Percentiles rank a stretch among this genome's conserved stretches.
These are phyloP conservation scores for Solen grandis DNA, from an alignment of 1,140 invertebrate species.

Conservation along the genomic window DNA sequence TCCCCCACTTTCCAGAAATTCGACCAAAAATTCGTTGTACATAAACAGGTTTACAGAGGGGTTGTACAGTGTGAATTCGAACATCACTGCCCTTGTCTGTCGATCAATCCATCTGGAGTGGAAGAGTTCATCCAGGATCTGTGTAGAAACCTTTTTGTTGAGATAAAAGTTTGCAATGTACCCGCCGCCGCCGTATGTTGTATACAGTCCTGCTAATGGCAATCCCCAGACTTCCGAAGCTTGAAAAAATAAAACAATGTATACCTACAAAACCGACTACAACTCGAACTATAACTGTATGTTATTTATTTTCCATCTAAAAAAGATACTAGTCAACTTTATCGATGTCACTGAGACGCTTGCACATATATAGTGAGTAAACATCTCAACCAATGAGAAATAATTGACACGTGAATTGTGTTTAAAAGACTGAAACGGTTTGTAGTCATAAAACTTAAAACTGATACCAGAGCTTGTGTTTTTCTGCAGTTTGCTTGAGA, in stretches of 20 bases:
- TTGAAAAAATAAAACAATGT: slow-evolving; percentile 5
- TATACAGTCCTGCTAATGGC: slow-evolving; percentile 58
- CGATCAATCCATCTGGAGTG: slow-evolving; percentile 81
- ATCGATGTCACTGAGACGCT: not conserved
- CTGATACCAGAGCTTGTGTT: not conserved
- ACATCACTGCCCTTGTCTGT: slow-evolving; percentile 81
- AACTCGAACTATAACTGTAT: not conserved
- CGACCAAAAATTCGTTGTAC: slow-evolving; percentile 64
- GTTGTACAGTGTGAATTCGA: slow-evolving; percentile 83
- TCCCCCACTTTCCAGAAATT: slow-evolving; percentile 82
- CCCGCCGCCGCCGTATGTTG: slow-evolving; percentile 66
- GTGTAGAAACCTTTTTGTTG: slow-evolving; percentile 17
- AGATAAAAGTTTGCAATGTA: slow-evolving; percentile 62
- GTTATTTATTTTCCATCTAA: not conserved
- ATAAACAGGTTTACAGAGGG: slow-evolving; percentile 72
- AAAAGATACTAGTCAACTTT: not conserved
- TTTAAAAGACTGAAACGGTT: no score
- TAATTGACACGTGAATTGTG: not conserved
- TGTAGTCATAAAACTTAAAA: not conserved
- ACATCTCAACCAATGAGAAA: not conserved
- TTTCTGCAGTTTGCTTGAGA: not conserved
- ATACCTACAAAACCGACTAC: not conserved
- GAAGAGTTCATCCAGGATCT: slow-evolving; percentile 74
- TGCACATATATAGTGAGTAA: not conserved
- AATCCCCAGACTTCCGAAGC: slow-evolving; percentile 60